Evolutionary conservation across 2,888 invertebrate genomes (phyloP), one percentile per base, ranked within the genome.

Genomic region (Mesorhabditis sp.): DNA sequence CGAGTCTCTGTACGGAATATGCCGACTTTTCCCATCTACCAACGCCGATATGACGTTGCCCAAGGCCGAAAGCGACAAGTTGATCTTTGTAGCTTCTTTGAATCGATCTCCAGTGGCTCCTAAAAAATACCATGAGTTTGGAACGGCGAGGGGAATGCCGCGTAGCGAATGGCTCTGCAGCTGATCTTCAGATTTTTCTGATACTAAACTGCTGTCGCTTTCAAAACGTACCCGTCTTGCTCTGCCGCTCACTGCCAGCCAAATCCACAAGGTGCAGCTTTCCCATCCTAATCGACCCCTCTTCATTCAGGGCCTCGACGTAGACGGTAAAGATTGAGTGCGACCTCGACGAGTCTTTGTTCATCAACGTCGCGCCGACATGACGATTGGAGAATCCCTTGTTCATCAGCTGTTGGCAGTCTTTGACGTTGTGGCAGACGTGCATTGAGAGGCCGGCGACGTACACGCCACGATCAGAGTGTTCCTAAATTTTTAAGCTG

Each of bases 31-130:
- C 66, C 95, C 95, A 88, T 98, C 97, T 3, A 96, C 96, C 76
- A 98, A 89, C 2, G 98, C 95, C 4, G 96, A 96, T 80, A 99
- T 98, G 4, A 98, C 98, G 88, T 97, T 97, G 45, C 97, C 97
- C 70, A 98, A 88, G 0, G 95, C 96, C 0, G 97, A 96, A 0
- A 98, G 90, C 0, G 97, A 97, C 75, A 96, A 90, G 89, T 97
- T 97, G 75, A 98, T 98, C 88, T 96, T 97, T 0, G 95, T 94
- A 0, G 97, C 97, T 87, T 98, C 98, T 85, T 95, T 81, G 67
- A 84, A 70, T 4, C 83, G 68, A 65, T 83, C 80, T 79, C 89
- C 90, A 28, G 91, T 91, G n/a, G 97, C 92, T 69, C 94, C 94
- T 75, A 10, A 45, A 75, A 58, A 28, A 1, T 28, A 28, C 28